phyloP scores from a whole-genome alignment of 2,113 vertebrate species.

The Oreocharis arfaki region DNA sequence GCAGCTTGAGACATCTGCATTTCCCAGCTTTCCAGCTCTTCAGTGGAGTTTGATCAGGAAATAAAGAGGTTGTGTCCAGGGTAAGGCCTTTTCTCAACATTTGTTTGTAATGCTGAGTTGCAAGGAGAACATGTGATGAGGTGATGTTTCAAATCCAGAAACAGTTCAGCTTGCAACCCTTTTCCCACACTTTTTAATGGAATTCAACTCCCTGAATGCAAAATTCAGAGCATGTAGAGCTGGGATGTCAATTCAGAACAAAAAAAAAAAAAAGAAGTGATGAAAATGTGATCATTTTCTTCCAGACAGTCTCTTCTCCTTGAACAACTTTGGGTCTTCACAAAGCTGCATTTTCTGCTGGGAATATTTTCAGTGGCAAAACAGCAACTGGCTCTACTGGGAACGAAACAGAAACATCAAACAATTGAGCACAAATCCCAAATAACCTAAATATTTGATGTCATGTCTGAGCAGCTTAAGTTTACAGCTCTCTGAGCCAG shows the following conservation, averaged over 20 bases:
- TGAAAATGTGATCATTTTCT: not conserved
- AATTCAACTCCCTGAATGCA: not conserved
- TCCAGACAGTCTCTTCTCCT: not conserved
- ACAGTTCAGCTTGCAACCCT: not conserved
- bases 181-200: not conserved
- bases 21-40: not conserved
- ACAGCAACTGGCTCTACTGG: constrained; percentile 8
- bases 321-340: not conserved
- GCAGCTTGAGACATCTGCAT: constrained; percentile 3
- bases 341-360: constrained; percentile 3
- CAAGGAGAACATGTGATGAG: not conserved
- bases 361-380: constrained; percentile 30
- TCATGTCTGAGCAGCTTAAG: constrained; percentile 43
- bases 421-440: constrained; percentile 37
- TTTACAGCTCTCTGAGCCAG: not conserved
- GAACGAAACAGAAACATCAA: constrained; percentile 46
- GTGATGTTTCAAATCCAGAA: not conserved
- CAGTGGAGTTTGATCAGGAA: not conserved
- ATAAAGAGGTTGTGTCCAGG: not conserved
- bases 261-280: not conserved
- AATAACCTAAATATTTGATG: constrained; percentile 64
- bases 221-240: not conserved
- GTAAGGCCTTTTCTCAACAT: not conserved
- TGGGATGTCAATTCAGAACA: not conserved
- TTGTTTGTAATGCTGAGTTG: not conserved